phyloP scores from a whole-genome alignment of 2,797 vertebrate genomes.

The Melopsittacus undulatus region DNA sequence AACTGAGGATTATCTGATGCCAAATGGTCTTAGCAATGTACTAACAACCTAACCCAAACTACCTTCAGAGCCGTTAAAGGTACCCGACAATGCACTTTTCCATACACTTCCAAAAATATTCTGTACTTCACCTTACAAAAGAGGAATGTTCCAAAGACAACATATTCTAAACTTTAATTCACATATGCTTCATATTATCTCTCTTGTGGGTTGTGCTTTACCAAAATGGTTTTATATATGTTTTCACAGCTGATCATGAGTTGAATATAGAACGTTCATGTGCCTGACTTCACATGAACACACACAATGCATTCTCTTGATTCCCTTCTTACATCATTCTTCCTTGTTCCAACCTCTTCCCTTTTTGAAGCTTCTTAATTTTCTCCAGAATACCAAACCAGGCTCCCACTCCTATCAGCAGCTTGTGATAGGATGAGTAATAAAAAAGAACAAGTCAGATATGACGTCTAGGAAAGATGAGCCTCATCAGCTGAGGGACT shows the following conservation, averaged over 20 bases:
- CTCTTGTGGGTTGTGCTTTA: neutral
- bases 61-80: neutral
- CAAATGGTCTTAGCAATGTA: neutral
- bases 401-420: neutral
- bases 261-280: neutral
- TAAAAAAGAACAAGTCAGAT: neutral
- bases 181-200: neutral
- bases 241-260: neutral
- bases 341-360: neutral
- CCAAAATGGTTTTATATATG: neutral
- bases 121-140: neutral
- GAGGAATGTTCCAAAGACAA: neutral
- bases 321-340: neutral
- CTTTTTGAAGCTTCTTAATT: neutral
- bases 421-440: neutral
- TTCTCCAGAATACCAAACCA: neutral
- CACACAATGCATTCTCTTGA: neutral
- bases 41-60: neutral
- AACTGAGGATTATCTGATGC: neutral
- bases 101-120: neutral
- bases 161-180: neutral
- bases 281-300: neutral
- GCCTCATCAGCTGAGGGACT: neutral
- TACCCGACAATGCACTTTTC: neutral
- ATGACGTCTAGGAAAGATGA: neutral